Percentiles rank a stretch among this genome's conserved stretches.
Evolutionary conservation across 2,113 vertebrate species (phyloP).

Genomic region (Oncorhynchus tshawytscha): DNA sequence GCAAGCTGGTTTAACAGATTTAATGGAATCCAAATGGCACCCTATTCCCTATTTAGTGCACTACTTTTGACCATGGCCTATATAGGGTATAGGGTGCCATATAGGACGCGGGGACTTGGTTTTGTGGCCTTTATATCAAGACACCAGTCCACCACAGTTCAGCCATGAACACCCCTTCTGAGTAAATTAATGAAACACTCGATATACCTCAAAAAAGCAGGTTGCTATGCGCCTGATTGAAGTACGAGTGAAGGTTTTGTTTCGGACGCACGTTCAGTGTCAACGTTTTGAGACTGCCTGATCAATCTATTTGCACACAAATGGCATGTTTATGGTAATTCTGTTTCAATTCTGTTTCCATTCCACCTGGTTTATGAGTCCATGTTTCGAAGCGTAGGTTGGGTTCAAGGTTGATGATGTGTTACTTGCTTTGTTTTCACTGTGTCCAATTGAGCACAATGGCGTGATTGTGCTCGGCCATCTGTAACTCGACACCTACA

Average conservation of each 20-base stretch:
- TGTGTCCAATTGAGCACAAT: conserved; percentile 62
- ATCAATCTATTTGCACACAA: no score
- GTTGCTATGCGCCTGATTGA: no score
- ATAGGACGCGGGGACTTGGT: neutral
- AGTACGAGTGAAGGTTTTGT: no score
- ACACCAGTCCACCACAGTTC: neutral
- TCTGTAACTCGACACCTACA: conserved; percentile 67
- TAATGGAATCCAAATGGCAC: conserved; percentile 63
- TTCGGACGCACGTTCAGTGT: no score
- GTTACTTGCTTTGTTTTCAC: conserved; percentile 65
- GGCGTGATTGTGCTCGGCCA: conserved; percentile 59
- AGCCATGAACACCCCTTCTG: neutral
- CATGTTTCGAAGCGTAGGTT: conserved; percentile 13
- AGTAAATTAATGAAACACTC: neutral
- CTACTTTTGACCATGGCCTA: neutral
- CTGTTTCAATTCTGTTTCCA: neutral
- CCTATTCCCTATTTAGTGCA: neutral
- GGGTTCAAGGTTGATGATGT: conserved; percentile 48
- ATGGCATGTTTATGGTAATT: neutral
- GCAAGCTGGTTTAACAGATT: conserved; percentile 70
- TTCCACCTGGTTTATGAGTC: neutral
- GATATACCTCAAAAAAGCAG: no score
- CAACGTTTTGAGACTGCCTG: no score
- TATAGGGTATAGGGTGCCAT: no score
- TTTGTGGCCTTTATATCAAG: neutral